Conservation (phyloP, 1,140 invertebrate species). For the Harlomillsia oculata region DNA sequence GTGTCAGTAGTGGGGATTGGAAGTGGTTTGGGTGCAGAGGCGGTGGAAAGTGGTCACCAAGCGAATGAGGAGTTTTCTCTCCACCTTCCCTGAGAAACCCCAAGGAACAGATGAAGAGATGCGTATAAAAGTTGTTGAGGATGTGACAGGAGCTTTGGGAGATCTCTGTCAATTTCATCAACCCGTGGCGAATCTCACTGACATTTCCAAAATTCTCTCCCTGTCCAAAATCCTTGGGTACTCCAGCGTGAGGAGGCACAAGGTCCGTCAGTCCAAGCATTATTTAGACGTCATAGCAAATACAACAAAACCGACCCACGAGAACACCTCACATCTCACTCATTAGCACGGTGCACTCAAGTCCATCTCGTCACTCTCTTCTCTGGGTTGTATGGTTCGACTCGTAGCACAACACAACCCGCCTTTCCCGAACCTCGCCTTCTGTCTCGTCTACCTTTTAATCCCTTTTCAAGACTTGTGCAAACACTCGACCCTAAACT, state of each 20-base stretch:
- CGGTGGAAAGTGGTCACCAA: slow-evolving; percentile 1
- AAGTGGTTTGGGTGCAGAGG: background rate
- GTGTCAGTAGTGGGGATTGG: slow-evolving; percentile 16
- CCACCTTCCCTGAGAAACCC: slow-evolving; percentile 3
- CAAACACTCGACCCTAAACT: too few relatives aligned
- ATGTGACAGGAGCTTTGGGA: slow-evolving; percentile 31
- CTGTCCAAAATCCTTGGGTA: background rate
- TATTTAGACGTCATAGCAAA: slow-evolving; percentile 28
- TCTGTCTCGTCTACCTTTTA: too few relatives aligned
- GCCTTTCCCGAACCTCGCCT: background rate
- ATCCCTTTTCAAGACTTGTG: too few relatives aligned
- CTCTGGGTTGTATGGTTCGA: background rate
- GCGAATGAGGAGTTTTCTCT: slow-evolving; percentile 11
- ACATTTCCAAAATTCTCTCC: slow-evolving; percentile 31
- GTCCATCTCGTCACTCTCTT: slow-evolving; percentile 6
- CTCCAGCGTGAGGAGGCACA: slow-evolving; percentile 1
- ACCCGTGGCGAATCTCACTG: slow-evolving; percentile 35
- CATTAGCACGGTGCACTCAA: slow-evolving; percentile 18
- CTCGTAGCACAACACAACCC: background rate
- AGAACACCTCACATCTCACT: slow-evolving; percentile 25
- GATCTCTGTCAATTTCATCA: slow-evolving; percentile 37
- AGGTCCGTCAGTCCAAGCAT: slow-evolving; percentile 9
- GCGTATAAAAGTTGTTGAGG: slow-evolving; percentile 29
- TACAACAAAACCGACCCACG: slow-evolving; percentile 15
- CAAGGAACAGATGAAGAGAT: slow-evolving; percentile 32